Evolutionary conservation across 1,140 invertebrate genomes (phyloP).

Genomic region (Drosophila micromelanica): DNA sequence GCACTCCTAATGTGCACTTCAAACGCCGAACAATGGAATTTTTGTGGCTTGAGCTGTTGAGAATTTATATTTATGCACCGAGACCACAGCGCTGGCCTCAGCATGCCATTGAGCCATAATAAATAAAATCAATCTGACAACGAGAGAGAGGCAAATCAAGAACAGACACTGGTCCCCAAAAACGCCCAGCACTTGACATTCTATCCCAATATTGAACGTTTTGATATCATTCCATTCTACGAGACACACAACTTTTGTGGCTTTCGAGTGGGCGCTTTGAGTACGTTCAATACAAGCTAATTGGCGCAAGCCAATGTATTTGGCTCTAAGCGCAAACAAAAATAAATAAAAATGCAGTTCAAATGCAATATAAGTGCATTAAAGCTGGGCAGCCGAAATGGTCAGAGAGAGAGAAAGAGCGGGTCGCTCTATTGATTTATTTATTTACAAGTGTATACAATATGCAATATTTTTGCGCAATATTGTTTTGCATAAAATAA

Average conservation of each 20-base stretch:
- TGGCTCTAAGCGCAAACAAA: not conserved
- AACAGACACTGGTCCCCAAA: constrained; percentile 18
- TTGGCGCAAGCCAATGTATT: not conserved
- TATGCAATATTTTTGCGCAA: constrained; percentile 46
- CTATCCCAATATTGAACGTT: constrained; percentile 14
- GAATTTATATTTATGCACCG: constrained; percentile 41
- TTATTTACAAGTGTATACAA: constrained; percentile 44
- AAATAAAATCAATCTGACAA: constrained; percentile 36
- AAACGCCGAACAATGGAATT: constrained; percentile 28
- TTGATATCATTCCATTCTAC: constrained; percentile 9
- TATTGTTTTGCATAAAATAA: constrained; percentile 34
- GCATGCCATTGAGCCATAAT: constrained; percentile 21
- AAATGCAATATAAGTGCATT: constrained; percentile 6
- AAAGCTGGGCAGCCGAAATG: not conserved
- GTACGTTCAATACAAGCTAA: not conserved
- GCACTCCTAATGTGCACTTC: constrained; percentile 38
- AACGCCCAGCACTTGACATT: constrained; percentile 26
- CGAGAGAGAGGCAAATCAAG: constrained; percentile 47
- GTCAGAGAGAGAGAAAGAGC: not conserved
- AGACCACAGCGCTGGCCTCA: constrained; percentile 16
- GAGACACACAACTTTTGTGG: constrained; percentile 3
- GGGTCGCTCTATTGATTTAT: constrained; percentile 44
- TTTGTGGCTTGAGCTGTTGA: constrained; percentile 27
- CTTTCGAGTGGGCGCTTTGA: not conserved
- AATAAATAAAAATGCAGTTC: not conserved